Base-by-base conservation (phyloP, 2,888 invertebrate genomes). In the Muscina levida region DNA sequence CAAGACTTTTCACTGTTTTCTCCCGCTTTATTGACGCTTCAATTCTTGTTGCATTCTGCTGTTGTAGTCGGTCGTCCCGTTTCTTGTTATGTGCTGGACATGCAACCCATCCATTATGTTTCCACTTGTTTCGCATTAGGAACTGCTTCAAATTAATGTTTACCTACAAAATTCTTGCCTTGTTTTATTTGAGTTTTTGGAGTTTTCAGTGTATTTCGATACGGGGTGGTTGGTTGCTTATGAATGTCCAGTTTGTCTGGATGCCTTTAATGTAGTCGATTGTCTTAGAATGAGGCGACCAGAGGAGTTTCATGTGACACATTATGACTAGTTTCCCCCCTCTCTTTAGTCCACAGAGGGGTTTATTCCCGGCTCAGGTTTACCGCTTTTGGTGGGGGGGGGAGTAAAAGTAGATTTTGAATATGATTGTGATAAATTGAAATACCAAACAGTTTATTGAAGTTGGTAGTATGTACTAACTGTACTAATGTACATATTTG, bases 71-170 rank as follows among this genome's bases (percentile, higher is more conserved):
- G 48, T 46, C 24, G 15, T 26, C 31, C 15, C 8, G 13, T 22
- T 56, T 48, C 3, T 56, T 1, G 26, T 56, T 11, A 5, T 56
- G 13, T 1, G 17, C 13, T 11, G 22, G 59, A 81, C 81, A 81
- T 81, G 81, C 81, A 77, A 81, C 74, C 26, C 74, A 68, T 81
- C 67, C 68, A 77, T 81, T 81, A 72, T 74, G 72, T 74, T 81
- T 53, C 77, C 81, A 81, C 81, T 81, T 77, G 56, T 73, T 76
- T 79, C 37, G n/a, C n/a, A 4, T 51, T 31, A 68, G 59, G 75
- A 75, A 79, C 56, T 76, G 79, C 72, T 22, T 42, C 42, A 17
- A 42, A 62, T 62, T 62, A 15, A 17, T 59, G 37, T 59, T 59
- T 59, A 39, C 37, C 19, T 62, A 31, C 31, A 5, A 42, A 42